Percentiles rank a stretch among this genome's conserved stretches.
These are phyloP conservation scores for Tribolium freemani DNA, from an alignment of 2,888 invertebrate genomes.

Conservation along the genomic window DNA sequence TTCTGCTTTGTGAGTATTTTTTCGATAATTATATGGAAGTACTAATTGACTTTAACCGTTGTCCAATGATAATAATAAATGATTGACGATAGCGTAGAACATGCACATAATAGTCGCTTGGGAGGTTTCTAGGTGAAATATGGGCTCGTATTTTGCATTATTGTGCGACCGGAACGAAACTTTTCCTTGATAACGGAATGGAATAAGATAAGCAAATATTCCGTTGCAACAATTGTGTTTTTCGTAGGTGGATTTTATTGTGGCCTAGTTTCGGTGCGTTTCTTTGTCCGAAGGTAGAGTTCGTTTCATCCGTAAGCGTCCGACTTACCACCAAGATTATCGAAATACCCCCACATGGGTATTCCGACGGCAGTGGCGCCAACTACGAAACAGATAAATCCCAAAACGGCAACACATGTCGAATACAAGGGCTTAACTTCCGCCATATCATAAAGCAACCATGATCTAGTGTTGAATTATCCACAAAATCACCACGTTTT, in stretches of 20 bases:
- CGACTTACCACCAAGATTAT: constrained; percentile 73
- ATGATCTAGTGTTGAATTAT: constrained; percentile 45
- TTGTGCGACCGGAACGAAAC: not conserved
- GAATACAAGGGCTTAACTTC: constrained; percentile 78
- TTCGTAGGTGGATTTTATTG: not conserved
- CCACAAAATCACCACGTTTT: constrained; percentile 39
- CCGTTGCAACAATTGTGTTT: not conserved
- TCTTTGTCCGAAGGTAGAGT: not conserved
- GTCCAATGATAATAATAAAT: too few relatives aligned
- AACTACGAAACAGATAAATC: constrained; percentile 84
- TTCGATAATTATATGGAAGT: too few relatives aligned
- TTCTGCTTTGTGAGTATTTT: not conserved
- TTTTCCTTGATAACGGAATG: not conserved
- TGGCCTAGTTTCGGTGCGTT: not conserved
- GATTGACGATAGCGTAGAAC: too few relatives aligned
- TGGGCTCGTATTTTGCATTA: too few relatives aligned
- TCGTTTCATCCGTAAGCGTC: constrained; percentile 1
- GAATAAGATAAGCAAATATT: not conserved
- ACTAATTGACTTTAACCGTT: too few relatives aligned
- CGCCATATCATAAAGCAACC: constrained; percentile 69
- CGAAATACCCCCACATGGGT: constrained; percentile 90
- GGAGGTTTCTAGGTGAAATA: too few relatives aligned
- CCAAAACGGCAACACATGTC: constrained; percentile 77
- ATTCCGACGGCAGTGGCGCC: constrained; percentile 87
- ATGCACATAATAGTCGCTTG: too few relatives aligned